Base-by-base conservation (phyloP, 2,113 vertebrate species). In the Pardalotus punctatus region DNA sequence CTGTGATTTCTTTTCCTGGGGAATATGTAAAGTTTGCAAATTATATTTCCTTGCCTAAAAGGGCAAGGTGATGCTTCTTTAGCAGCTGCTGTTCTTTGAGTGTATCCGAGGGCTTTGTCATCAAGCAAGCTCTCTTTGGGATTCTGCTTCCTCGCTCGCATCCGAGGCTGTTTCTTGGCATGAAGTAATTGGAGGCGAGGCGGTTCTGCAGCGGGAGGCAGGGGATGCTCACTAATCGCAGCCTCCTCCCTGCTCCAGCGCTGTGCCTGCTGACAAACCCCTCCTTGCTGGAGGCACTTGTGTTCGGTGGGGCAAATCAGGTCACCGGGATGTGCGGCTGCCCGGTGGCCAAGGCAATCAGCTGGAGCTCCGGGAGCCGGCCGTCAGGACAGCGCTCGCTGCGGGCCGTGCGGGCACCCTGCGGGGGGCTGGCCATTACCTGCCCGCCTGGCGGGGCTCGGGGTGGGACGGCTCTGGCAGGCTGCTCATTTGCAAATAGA, bases 251-350 rank as follows among this genome's bases (percentile, higher is more conserved):
- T 20, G 48, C 60, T 83, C 33, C 0, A 64, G 45, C 14, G 73
- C 69, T 12, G 28, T 0, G 1, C 66, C 70, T 61, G 51, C 70
- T 82, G 74, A 93, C 3, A 6, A 38, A 65, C 57, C 54, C 43
- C 57, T 73, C 65, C 54, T 94, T 47, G 84, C 87, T 77, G 54
- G 18, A 86, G 62, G 91, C 84, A 86, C 50, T 94, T 56, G 81
- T 96, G 87, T 35, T 94, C 48, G 90, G 33, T 91, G 94, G 92
- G 93, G 62, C 94, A 97, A 95, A 96, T 88, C 84, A 58, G 89
- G 90, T 94, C 91, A 62, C 45, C 0, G 5, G 88, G 54, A 69
- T 65, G n/a, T 29, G 36, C 47, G 25, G 20, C 38, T 81, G 90
- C 78, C 81, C 33, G 1, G 51, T 7, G 12, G 87, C 87, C 62